A percentile compares a stretch with the other conserved stretches of the same genome.
Conservation (phyloP, 2,888 invertebrate species). For the Neuroscelio doddi region DNA sequence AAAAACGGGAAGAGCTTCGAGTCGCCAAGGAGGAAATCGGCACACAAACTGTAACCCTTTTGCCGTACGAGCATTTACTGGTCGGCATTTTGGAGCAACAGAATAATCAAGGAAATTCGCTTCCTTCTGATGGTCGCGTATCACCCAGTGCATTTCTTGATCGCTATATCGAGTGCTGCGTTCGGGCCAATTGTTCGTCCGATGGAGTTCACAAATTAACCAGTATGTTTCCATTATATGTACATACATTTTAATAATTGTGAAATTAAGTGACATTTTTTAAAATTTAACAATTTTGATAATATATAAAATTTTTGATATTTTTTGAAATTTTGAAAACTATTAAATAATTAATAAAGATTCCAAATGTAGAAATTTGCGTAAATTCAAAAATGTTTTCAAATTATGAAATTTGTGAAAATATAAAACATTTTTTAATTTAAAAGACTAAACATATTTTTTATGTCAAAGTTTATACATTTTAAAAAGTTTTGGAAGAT, state of each 20-base stretch:
- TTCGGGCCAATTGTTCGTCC: conserved; percentile 54
- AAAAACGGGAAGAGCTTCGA: conserved; percentile 14
- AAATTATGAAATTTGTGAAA: too few relatives aligned
- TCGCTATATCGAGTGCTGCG: conserved; percentile 74
- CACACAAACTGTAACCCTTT: conserved; percentile 82
- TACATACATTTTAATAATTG: too few relatives aligned
- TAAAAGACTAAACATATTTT: too few relatives aligned
- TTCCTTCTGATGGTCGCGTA: conserved; percentile 63
- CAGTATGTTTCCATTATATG: too few relatives aligned
- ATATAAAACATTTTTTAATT: too few relatives aligned
- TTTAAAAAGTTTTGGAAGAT: too few relatives aligned
- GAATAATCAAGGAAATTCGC: conserved; percentile 39
- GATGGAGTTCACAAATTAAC: conserved; percentile 55
- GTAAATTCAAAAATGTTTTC: too few relatives aligned
- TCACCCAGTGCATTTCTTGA: conserved; percentile 78
- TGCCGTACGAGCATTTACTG: conserved; percentile 85
- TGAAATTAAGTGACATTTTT: conserved; percentile 11
- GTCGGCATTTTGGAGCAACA: conserved; percentile 74
- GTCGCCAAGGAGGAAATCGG: conserved; percentile 56
- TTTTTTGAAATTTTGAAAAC: conserved; percentile 49
- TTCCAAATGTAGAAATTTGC: too few relatives aligned
- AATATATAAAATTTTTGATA: conserved; percentile 33
- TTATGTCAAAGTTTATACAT: too few relatives aligned
- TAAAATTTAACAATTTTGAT: too few relatives aligned
- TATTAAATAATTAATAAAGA: too few relatives aligned